phyloP scores from a whole-genome alignment of 2,888 invertebrate genomes.

The Escarpia spicata region DNA sequence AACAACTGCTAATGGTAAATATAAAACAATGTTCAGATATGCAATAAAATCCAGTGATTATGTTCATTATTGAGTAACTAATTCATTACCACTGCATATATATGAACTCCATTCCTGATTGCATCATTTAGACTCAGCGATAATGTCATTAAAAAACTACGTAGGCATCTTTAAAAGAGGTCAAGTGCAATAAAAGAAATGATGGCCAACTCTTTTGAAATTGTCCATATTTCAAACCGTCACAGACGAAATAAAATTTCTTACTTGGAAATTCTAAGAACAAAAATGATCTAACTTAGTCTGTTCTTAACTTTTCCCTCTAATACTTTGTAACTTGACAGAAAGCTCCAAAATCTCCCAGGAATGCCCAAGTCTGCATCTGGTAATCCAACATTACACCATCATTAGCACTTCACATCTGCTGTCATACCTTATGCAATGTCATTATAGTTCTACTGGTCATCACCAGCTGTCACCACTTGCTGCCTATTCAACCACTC shows the following conservation, averaged over 20 bases:
- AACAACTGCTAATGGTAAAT: background rate
- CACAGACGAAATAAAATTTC: background rate
- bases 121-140: no score
- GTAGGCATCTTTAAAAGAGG: no score
- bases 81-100: background rate
- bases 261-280: background rate
- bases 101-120: background rate
- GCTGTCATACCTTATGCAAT: background rate
- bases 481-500: constrained; percentile 3
- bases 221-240: background rate
- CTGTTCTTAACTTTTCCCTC: background rate
- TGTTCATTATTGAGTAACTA: background rate
- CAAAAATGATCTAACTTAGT: background rate
- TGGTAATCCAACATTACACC: background rate
- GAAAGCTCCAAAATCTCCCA: background rate
- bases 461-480: background rate
- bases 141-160: no score
- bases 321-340: background rate
- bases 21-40: background rate
- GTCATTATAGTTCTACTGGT: background rate
- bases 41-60: background rate
- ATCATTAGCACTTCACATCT: background rate
- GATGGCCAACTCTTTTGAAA: no score
- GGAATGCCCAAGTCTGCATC: background rate
- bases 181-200: no score